These are phyloP conservation scores for Montipora efflorescens DNA, from an alignment of 64 coral and sea anemone species.

Conservation along the genomic window DNA sequence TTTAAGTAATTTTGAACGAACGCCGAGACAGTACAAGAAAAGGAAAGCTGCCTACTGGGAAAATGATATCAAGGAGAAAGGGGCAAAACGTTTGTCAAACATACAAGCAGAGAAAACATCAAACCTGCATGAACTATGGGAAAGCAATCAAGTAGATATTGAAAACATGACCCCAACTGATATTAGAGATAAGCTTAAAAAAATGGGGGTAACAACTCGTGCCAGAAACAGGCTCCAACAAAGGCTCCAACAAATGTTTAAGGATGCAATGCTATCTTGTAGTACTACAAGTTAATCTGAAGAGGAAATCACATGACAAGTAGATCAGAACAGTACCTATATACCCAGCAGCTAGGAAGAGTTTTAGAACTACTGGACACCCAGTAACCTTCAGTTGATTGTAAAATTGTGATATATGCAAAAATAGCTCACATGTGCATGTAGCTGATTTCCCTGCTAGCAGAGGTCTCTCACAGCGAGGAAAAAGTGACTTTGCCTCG, in stretches of 20 bases:
- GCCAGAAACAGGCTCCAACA: conserved; percentile 8
- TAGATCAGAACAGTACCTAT: too few species aligned
- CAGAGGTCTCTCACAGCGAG: too few species aligned
- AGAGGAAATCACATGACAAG: too few species aligned
- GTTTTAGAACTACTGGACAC: too few species aligned
- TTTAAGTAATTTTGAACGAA: conserved; percentile 37
- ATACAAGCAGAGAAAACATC: neutral
- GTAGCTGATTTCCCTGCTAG: too few species aligned
- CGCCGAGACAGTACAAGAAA: conserved; percentile 41
- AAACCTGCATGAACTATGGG: neutral
- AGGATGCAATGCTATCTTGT: conserved; percentile 11
- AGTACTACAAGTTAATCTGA: neutral
- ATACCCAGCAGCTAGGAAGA: too few species aligned
- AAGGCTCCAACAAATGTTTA: neutral
- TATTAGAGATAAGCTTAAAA: conserved; percentile 27
- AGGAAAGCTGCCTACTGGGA: conserved; percentile 40
- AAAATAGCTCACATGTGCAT: too few species aligned
- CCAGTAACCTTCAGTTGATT: too few species aligned
- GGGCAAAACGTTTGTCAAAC: conserved; percentile 15
- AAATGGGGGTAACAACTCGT: conserved; percentile 48
- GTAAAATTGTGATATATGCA: too few species aligned
- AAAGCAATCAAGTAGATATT: conserved; percentile 18
- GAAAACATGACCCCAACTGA: conserved; percentile 37
- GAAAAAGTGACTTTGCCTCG: too few species aligned
- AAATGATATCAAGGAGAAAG: conserved; percentile 34